Evolutionary conservation across 2,113 vertebrate genomes (phyloP).

Genomic region (Megaceryle torquata): DNA sequence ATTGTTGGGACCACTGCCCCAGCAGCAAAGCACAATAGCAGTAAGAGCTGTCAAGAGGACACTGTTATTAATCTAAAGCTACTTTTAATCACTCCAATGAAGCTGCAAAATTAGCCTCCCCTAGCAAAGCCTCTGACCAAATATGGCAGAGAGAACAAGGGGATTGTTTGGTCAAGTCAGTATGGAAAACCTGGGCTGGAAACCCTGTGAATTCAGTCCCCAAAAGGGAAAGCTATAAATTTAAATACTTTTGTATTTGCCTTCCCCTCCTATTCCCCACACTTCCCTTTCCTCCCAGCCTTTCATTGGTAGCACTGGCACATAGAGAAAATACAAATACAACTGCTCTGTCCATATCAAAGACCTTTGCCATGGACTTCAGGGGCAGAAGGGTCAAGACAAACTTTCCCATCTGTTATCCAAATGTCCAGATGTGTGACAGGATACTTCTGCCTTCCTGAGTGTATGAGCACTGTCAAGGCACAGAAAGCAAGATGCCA

Average conservation of each 20-base stretch:
- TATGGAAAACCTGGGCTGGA: not conserved
- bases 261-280: not conserved
- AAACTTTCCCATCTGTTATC: accelerated
- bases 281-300: not conserved
- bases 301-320: not conserved
- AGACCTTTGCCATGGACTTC: not conserved
- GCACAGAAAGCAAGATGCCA: not conserved
- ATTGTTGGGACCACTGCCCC: accelerated
- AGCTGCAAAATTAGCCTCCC: not conserved
- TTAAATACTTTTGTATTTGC: not conserved
- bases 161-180: not conserved
- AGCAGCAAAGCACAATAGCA: not conserved
- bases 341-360: accelerated
- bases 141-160: not conserved
- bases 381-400: not conserved
- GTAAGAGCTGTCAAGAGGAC: not conserved
- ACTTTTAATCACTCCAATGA: not conserved
- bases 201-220: not conserved
- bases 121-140: not conserved
- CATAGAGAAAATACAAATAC: not conserved
- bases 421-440: accelerated
- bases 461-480: not conserved
- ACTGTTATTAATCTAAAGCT: not conserved
- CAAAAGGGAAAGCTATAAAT: not conserved
- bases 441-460: not conserved